Percentiles rank a stretch among this genome's conserved stretches.
Evolutionary conservation across 2,888 invertebrate genomes (phyloP).

Genomic region (Brenthis hecate): DNA sequence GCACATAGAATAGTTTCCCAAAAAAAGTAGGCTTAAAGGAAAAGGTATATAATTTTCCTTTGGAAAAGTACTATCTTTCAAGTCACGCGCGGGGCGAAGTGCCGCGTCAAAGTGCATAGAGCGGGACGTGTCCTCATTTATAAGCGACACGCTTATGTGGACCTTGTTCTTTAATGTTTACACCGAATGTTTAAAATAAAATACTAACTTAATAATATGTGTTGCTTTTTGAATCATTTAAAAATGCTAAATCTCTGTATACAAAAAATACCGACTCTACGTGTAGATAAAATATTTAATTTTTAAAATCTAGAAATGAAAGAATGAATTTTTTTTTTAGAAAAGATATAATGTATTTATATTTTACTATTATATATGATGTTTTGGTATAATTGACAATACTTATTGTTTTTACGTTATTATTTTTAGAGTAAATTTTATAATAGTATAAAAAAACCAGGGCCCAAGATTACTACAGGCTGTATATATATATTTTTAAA

Average conservation of each 20-base stretch:
- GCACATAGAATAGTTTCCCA: not conserved
- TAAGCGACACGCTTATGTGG: conserved; percentile 20
- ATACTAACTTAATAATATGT: not conserved
- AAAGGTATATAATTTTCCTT: conserved; percentile 7
- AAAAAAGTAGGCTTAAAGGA: not conserved
- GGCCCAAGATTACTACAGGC: too few species aligned
- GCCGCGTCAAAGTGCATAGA: conserved; percentile 38
- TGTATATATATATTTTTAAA: too few species aligned
- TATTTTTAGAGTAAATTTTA: too few species aligned
- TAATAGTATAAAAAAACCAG: too few species aligned
- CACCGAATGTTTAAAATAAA: conserved; percentile 1
- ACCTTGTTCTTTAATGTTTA: conserved; percentile 7
- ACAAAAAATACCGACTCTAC: not conserved
- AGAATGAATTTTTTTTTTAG: not conserved
- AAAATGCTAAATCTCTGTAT: not conserved
- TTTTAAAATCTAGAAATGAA: not conserved
- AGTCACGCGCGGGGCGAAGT: conserved; percentile 36
- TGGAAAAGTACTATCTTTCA: conserved; percentile 25
- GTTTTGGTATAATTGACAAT: too few species aligned
- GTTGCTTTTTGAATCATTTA: not conserved
- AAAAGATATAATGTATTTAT: too few species aligned
- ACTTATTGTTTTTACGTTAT: too few species aligned
- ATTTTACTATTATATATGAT: too few species aligned
- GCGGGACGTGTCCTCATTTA: conserved; percentile 36
- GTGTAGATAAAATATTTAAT: not conserved